These are phyloP conservation scores for Cassiopea xamachana DNA, from an alignment of 30 jellyfish, hydroid and myxozoan species.

Conservation along the genomic window DNA sequence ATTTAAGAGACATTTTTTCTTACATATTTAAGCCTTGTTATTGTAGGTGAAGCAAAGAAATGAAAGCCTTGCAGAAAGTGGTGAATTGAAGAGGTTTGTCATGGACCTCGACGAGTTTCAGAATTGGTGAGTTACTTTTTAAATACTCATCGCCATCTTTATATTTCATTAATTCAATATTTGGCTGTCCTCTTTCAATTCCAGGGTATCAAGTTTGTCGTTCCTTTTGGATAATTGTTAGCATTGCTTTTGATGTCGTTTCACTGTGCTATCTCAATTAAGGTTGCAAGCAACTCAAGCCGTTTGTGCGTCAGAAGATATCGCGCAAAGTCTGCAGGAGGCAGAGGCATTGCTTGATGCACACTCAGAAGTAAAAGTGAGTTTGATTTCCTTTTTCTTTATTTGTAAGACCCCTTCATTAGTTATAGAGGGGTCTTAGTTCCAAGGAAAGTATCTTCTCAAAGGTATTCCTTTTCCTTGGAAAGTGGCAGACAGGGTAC, in stretches of 20 bases:
- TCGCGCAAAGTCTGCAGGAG: constrained; percentile 96
- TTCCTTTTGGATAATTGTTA: no score
- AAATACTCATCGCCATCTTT: no score
- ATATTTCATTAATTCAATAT: no score
- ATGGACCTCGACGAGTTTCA: constrained; percentile 91
- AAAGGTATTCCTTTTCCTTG: no score
- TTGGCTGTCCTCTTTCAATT: no score
- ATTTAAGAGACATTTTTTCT: background rate
- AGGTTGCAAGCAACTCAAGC: constrained; percentile 87
- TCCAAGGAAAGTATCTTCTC: no score
- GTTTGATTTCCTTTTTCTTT: background rate
- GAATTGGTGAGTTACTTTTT: constrained; percentile 65
- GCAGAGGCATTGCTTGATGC: constrained; percentile 91
- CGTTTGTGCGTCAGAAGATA: constrained; percentile 94
- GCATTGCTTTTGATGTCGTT: background rate
- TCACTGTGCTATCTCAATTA: background rate
- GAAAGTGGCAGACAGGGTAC: no score
- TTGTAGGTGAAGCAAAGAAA: constrained; percentile 87
- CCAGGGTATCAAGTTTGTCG: no score
- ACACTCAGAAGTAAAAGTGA: constrained; percentile 90
- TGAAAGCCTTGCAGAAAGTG: constrained; percentile 91
- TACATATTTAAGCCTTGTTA: background rate
- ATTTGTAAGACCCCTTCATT: background rate
- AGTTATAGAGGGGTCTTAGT: no score
- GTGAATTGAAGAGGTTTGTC: constrained; percentile 93